Evolutionary conservation across 2,113 vertebrate species (phyloP).

Genomic region (Nothoprocta pentlandii): DNA sequence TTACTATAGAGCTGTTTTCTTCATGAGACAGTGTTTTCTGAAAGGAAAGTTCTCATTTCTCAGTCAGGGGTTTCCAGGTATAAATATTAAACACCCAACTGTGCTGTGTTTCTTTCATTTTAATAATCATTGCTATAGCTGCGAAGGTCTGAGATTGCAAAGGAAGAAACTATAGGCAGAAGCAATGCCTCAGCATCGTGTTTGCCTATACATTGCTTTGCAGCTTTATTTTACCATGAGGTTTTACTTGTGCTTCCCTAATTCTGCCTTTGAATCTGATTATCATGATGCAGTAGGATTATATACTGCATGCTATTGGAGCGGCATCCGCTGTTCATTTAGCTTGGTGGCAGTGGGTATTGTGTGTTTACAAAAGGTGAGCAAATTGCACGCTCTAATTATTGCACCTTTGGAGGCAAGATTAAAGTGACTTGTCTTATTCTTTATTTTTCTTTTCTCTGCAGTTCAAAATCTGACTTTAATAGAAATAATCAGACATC

Average conservation of each 20-base stretch:
- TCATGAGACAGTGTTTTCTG: not conserved
- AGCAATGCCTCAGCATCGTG: not conserved
- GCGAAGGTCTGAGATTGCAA: not conserved
- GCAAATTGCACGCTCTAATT: not conserved
- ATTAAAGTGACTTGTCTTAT: slow-evolving; percentile 23
- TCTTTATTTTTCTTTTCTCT: slow-evolving; percentile 1
- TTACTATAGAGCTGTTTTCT: not conserved
- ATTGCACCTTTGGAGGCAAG: not conserved
- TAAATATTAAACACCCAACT: not conserved
- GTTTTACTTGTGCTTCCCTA: not conserved
- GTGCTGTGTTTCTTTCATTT: not conserved
- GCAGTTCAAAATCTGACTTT: not conserved
- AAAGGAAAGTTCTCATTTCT: not conserved
- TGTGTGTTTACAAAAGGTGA: slow-evolving; percentile 7
- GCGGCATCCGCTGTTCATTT: not conserved
- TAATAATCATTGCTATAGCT: not conserved
- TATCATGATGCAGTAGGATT: not conserved
- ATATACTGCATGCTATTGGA: accelerated
- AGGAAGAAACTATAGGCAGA: not conserved
- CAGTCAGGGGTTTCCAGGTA: not conserved
- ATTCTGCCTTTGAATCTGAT: not conserved
- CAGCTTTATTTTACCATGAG: not conserved
- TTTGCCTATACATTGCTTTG: not conserved
- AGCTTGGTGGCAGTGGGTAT: not conserved
- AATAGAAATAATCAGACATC: slow-evolving; percentile 8